Base-by-base conservation (phyloP, 2,888 invertebrate species). In the Volucella inanis region DNA sequence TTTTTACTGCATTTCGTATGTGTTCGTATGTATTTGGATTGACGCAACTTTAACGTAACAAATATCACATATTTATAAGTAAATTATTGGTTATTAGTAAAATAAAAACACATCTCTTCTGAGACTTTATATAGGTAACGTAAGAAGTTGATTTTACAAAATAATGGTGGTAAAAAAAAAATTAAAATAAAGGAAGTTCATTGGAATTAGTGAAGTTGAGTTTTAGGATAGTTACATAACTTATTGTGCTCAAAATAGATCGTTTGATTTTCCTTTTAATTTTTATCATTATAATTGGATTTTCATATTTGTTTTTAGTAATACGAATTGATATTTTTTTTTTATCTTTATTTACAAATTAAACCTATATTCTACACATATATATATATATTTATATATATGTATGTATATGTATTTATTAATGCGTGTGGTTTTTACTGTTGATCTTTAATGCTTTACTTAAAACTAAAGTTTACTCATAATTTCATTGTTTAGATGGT, bases 361-460 rank as follows among this genome's bases (percentile, higher is more conserved):
- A 43, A 52, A 55, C 31, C 67, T 57, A 80, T 61, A 61, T 70
- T 71, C 80, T 80, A 85, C 72, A 77, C n/a, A 72, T 54, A 68
- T 45, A 38, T 31, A 31, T 31, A 31, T 31, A 31, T 31, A 6
- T 6, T 31, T 31, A 3, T 31, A 31, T 31, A 22, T 22, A 22
- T 22, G 3, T 4, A 22, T 3, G 3, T 45, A 70, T 72, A 62
- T 61, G 18, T 22, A 54, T 72, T 43, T 65, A 72, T 67, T 71
- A 52, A 72, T 76, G 76, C 50, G 67, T 81, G 67, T 22, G 8
- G 52, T 57, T 41, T 45, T 55, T 65, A 74, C 54, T 68, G 22
- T 74, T 79, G 59, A 45, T 85, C 70, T 85, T 80, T 85, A 68
- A 76, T 85, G 85, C 71, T 72, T 77, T 80, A 70, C 76, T 85